Percentiles rank a stretch among this genome's conserved stretches.
phyloP scores from a whole-genome alignment of 2,797 vertebrate species.

The Garrulus glandarius region DNA sequence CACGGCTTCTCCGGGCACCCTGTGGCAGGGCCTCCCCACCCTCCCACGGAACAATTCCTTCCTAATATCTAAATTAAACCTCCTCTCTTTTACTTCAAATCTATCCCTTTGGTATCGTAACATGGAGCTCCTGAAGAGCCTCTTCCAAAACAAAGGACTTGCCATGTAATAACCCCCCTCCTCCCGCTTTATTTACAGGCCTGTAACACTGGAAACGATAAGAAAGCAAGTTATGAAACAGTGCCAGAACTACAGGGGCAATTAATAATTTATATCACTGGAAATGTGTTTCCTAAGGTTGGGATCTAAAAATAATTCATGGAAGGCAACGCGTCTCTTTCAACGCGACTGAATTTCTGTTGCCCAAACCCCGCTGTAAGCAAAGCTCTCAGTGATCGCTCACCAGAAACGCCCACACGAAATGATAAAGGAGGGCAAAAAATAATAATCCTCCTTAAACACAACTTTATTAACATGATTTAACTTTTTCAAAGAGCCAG shows the following conservation, averaged over 20 bases:
- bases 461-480: background rate
- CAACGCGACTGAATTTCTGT: background rate
- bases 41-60: background rate
- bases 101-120: background rate
- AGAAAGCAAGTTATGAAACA: constrained; percentile 40
- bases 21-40: background rate
- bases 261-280: constrained; percentile 68
- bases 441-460: background rate
- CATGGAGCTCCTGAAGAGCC: background rate
- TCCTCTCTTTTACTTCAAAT: background rate
- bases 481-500: background rate
- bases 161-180: background rate
- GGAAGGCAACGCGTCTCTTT: background rate
- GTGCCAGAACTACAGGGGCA: constrained; percentile 39
- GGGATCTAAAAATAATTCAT: constrained; percentile 69
- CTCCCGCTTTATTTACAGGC: background rate
- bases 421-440: background rate
- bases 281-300: constrained; percentile 65
- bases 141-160: constrained; percentile 40
- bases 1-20: background rate
- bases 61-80: background rate
- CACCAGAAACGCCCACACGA: background rate
- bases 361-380: background rate
- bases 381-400: background rate
- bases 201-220: background rate